Base-by-base conservation (phyloP, 2,113 vertebrate species). In the Pogona vitticeps region DNA sequence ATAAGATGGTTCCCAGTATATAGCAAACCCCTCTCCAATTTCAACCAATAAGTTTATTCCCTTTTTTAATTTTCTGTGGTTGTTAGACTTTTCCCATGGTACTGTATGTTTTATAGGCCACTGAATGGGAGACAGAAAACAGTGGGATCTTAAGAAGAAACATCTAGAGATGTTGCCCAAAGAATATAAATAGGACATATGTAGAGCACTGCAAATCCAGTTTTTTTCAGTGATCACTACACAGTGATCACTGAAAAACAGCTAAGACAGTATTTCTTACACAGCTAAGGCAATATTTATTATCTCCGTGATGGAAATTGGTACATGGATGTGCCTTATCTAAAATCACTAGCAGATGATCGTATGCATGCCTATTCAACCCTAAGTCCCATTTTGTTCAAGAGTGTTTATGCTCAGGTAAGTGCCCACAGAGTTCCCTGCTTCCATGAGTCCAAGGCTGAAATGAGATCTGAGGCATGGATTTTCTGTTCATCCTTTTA, bases 1-100 rank as follows among this genome's bases (percentile, higher is more conserved):
- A 28, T n/a, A 76, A 80, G 61, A 36, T 79, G 42, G 72, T 38
- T 94, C 59, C 92, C 5, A 0, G 6, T 85, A 31, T 42, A 14
- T 33, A 78, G 77, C 61, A 36, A 36, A 76, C 56, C 40, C 36
- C 23, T 81, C 28, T 18, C 6, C 79, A 52, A 38, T 75, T 81
- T 76, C 85, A 73, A 20, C 23, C 26, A 23, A 63, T 63, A 5
- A 52, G 31, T 65, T 72, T 42, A 33, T 46, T 81, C 21, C 42
- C 23, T 81, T 81, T 21, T 31, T 21, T 76, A 63, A 71, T 71
- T 52, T n/a, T 36, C 20, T 61, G 58, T 78, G 2, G 82, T 70
- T 70, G 10, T 52, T 58, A 83, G 58, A 72, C 15, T 21, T 61
- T 17, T 31, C 14, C 52, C 12, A 79, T n/a, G 46, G 26, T 33